Conservation (phyloP, 2,797 vertebrate species). For the Alectoris magna region DNA sequence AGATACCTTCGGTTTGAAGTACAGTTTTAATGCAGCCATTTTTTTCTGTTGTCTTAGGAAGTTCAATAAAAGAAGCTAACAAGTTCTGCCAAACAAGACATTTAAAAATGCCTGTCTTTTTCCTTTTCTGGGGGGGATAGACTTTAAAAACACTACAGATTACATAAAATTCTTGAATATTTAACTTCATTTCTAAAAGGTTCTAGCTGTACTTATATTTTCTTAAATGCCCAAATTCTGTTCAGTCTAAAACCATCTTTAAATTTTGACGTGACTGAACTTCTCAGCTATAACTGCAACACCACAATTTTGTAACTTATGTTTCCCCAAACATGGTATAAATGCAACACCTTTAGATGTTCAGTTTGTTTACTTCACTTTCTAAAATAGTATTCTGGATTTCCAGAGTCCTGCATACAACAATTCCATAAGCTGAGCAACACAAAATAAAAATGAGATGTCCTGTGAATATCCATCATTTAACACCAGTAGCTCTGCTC, state of each 20-base stretch:
- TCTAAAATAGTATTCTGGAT: neutral
- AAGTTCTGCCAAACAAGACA: neutral
- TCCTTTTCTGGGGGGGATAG: neutral
- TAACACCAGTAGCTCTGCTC: neutral
- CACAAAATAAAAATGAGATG: neutral
- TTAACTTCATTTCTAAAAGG: constrained; percentile 22
- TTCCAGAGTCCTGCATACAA: neutral
- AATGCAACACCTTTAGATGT: neutral
- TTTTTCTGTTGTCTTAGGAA: neutral
- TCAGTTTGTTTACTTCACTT: neutral
- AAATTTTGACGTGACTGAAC: neutral
- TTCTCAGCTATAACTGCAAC: neutral
- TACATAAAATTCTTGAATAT: neutral
- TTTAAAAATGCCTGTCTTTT: neutral
- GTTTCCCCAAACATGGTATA: neutral
- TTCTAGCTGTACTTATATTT: neutral
- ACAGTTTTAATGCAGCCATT: neutral
- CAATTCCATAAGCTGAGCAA: neutral
- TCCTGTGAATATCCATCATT: neutral
- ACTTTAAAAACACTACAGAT: neutral
- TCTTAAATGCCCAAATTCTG: neutral
- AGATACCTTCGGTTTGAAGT: neutral
- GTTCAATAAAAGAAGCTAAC: neutral
- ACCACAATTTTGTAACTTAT: neutral
- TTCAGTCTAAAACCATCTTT: neutral